These are phyloP conservation scores for Sarcophaga rosellei DNA, from an alignment of 2,888 invertebrate genomes.

Conservation along the genomic window DNA sequence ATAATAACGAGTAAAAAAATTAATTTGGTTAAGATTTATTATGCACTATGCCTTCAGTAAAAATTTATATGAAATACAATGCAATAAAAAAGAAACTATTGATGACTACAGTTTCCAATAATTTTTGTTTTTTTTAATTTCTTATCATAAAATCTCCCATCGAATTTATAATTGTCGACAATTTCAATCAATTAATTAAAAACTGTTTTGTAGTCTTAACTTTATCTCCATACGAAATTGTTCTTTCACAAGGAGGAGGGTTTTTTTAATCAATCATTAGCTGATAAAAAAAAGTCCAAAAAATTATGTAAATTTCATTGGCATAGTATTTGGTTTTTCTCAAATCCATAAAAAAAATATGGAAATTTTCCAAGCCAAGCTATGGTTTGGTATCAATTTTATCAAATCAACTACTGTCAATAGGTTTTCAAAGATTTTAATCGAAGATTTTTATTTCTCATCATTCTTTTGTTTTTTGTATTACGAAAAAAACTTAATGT, in stretches of 20 bases:
- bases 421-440: background rate
- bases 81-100: too few relatives aligned
- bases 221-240: conserved; percentile 2
- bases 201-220: background rate
- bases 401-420: conserved; percentile 52
- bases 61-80: too few relatives aligned
- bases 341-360: conserved; percentile 49
- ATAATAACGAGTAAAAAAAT: too few relatives aligned
- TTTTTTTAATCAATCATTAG: conserved; percentile 15
- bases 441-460: background rate
- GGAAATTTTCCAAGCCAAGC: conserved; percentile 31
- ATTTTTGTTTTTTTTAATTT: background rate
- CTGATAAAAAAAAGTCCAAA: background rate
- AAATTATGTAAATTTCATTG: conserved; percentile 50
- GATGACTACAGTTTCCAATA: too few relatives aligned
- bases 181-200: conserved; percentile 37
- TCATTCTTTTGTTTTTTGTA: background rate
- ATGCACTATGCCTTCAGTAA: too few relatives aligned
- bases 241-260: background rate
- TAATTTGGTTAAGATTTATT: too few relatives aligned
- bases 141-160: background rate
- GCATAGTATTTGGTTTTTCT: background rate
- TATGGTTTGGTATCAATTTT: conserved; percentile 39
- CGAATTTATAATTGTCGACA: conserved; percentile 1
- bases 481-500: conserved; percentile 20